phyloP scores from a whole-genome alignment of 2,797 vertebrate genomes.

The Antennarius maculatus region DNA sequence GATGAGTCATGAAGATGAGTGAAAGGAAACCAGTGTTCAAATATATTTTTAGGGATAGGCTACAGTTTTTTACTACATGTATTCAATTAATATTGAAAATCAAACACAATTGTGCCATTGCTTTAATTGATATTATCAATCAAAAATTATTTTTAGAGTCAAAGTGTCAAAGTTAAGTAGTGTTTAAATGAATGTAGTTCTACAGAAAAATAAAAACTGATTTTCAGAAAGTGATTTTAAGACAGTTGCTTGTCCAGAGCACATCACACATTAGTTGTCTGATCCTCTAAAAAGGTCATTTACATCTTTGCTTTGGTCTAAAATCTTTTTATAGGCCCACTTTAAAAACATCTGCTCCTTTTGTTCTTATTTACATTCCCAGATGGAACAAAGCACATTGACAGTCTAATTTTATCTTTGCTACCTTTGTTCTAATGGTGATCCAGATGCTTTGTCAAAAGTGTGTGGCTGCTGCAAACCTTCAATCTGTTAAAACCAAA shows the following conservation, averaged over 20 bases:
- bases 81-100: too few relatives aligned
- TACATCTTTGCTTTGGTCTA: slow-evolving; percentile 41
- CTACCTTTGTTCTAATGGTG: slow-evolving; percentile 36
- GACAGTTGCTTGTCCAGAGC: slow-evolving; percentile 13
- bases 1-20: not conserved
- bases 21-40: too few relatives aligned
- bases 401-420: slow-evolving; percentile 16
- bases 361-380: slow-evolving; percentile 64
- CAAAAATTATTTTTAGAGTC: too few relatives aligned
- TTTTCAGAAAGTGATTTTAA: too few relatives aligned
- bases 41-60: too few relatives aligned
- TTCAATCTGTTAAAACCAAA: not conserved
- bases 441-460: slow-evolving; percentile 44
- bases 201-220: not conserved
- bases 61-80: too few relatives aligned
- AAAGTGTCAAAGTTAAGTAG: too few relatives aligned
- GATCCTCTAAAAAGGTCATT: slow-evolving; percentile 46
- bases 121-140: not conserved
- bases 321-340: slow-evolving; percentile 51
- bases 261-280: slow-evolving; percentile 40
- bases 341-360: slow-evolving; percentile 54
- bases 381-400: slow-evolving; percentile 31
- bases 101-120: not conserved
- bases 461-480: slow-evolving; percentile 20
- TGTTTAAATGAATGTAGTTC: too few relatives aligned